A percentile compares a stretch with the other conserved stretches of the same genome.
phyloP scores from a whole-genome alignment of 2,113 vertebrate genomes.

The Serilophus lunatus region DNA sequence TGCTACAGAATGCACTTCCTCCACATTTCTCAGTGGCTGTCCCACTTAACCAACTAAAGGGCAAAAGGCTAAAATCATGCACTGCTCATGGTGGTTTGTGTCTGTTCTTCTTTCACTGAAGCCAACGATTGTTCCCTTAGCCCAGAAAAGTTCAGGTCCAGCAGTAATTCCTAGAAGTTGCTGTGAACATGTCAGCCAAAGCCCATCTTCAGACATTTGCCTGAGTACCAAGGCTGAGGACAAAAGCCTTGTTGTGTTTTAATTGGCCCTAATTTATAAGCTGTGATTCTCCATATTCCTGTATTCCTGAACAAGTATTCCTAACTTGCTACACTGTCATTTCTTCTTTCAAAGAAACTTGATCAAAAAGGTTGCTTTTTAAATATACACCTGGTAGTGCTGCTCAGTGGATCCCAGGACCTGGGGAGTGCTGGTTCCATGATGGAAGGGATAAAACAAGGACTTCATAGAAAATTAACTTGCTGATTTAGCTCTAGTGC shows the following conservation, averaged over 20 bases:
- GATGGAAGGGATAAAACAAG: background rate
- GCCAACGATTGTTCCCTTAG: background rate
- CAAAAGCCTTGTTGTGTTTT: background rate
- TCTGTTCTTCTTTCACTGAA: background rate
- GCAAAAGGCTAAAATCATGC: background rate
- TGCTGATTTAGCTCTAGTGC: background rate
- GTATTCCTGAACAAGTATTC: background rate
- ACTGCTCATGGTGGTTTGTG: background rate
- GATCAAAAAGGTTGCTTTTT: background rate
- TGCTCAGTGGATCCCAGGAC: background rate
- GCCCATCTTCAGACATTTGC: background rate
- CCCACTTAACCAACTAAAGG: background rate
- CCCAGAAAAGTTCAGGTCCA: background rate
- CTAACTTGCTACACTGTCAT: background rate
- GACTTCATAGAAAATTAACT: background rate
- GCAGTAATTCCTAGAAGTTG: background rate
- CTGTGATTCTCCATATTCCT: background rate
- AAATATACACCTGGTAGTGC: background rate
- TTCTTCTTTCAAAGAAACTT: background rate
- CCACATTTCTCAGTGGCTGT: background rate
- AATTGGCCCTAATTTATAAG: background rate
- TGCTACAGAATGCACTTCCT: background rate
- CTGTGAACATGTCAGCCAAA: background rate
- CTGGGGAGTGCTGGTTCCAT: background rate
- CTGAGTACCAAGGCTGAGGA: background rate